Percentiles rank a stretch among this genome's conserved stretches.
Evolutionary conservation across 2,113 vertebrate species (phyloP).

Genomic region (Rhipidura dahli): DNA sequence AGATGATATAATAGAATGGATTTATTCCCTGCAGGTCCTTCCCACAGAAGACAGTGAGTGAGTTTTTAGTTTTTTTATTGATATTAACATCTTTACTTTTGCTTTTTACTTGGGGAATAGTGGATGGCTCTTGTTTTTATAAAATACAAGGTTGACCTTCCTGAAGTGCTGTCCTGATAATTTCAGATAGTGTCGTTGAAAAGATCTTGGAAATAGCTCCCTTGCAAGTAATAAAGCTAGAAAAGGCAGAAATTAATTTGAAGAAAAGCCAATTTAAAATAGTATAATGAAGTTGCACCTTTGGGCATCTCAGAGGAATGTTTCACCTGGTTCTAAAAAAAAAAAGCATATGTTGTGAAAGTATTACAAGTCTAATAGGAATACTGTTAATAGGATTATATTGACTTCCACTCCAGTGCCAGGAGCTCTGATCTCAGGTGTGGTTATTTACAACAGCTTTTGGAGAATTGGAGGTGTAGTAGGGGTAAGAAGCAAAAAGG

Average conservation of each 20-base stretch:
- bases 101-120: background rate
- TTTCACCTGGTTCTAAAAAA: background rate
- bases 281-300: background rate
- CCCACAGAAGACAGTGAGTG: conserved; percentile 96
- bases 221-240: background rate
- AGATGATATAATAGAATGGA: conserved; percentile 91
- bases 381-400: background rate
- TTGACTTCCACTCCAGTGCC: background rate
- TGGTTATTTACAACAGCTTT: background rate
- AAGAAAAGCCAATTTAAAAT: background rate
- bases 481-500: background rate
- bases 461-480: background rate
- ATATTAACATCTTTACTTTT: conserved; percentile 25
- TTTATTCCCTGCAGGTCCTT: conserved; percentile 97
- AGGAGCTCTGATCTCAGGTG: background rate
- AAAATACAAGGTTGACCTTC: background rate
- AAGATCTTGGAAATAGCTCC: background rate
- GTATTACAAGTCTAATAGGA: background rate
- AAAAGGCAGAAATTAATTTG: background rate
- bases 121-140: background rate
- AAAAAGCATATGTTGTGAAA: background rate
- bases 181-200: background rate
- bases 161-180: background rate
- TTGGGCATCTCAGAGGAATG: background rate
- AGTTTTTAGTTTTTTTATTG: conserved; percentile 72